Percentiles rank a stretch among this genome's conserved stretches.
Conservation (phyloP, 2,888 invertebrate species). For the Alentia gelatinosa region DNA sequence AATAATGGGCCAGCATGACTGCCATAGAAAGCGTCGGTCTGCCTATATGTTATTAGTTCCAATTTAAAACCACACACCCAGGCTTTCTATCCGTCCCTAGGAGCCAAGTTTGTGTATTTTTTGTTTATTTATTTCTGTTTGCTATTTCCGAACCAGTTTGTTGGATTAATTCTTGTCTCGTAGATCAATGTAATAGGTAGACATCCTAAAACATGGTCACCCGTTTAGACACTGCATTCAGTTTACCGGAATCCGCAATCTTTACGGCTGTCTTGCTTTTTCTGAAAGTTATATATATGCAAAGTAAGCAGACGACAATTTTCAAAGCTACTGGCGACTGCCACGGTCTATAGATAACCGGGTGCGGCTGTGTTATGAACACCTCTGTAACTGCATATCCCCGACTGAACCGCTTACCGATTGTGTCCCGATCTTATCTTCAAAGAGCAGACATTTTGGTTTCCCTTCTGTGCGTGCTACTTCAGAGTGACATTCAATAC, state of each 20-base stretch:
- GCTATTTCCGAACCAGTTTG: no score
- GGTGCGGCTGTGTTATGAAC: not conserved
- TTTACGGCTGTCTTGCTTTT: not conserved
- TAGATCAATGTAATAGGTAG: no score
- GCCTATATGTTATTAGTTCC: no score
- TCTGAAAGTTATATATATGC: not conserved
- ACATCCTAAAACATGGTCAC: no score
- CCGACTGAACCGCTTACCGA: not conserved
- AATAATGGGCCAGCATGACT: conserved; percentile 23
- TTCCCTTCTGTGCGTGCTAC: not conserved
- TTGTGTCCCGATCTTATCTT: not conserved
- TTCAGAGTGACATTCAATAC: conserved; percentile 4
- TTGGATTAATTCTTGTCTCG: no score
- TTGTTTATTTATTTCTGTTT: no score
- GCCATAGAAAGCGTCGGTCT: no score
- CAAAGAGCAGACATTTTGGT: not conserved
- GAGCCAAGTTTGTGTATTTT: no score
- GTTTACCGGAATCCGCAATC: not conserved
- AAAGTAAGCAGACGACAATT: not conserved
- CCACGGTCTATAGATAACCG: not conserved
- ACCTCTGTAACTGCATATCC: not conserved
- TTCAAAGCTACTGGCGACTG: not conserved
- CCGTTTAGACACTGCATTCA: no score
- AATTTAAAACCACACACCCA: not conserved
- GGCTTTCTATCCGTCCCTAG: not conserved